Percentiles rank a stretch among this genome's conserved stretches.
phyloP scores from a whole-genome alignment of 2,113 vertebrate genomes.

The Phylloscopus whistleri region DNA sequence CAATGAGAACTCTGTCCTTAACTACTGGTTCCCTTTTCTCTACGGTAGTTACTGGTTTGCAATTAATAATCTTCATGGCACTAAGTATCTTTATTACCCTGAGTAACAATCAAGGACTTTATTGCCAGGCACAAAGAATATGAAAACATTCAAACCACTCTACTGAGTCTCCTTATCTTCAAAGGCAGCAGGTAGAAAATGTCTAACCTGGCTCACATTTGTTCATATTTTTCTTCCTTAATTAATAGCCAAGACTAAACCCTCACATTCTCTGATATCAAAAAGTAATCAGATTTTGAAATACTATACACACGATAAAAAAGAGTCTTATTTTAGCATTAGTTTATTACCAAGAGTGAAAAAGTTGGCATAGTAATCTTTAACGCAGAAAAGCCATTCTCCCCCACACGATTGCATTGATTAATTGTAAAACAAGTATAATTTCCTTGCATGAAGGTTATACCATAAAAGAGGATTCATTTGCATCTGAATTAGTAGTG shows the following conservation, averaged over 20 bases:
- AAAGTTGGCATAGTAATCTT: neutral
- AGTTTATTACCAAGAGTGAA: neutral
- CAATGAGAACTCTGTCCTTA: neutral
- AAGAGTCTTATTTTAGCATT: neutral
- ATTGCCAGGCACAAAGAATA: neutral
- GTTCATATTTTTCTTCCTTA: neutral
- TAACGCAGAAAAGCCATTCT: neutral
- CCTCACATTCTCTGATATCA: neutral
- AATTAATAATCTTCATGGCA: neutral
- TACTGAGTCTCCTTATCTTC: neutral
- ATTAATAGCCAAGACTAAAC: neutral
- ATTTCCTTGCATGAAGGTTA: constrained; percentile 5
- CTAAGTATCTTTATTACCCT: neutral
- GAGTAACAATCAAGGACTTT: neutral
- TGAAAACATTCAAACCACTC: neutral
- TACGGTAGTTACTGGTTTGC: neutral
- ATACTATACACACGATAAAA: neutral
- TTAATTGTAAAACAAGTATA: neutral
- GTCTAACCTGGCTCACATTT: neutral
- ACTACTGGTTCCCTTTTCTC: neutral
- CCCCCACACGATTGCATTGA: neutral
- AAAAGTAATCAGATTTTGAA: neutral
- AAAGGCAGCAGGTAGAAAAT: neutral
- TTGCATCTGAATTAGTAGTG: constrained; percentile 8
- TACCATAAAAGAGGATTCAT: neutral